These are phyloP conservation scores for Vanessa atalanta DNA, from an alignment of 1,140 invertebrate genomes.

Conservation along the genomic window DNA sequence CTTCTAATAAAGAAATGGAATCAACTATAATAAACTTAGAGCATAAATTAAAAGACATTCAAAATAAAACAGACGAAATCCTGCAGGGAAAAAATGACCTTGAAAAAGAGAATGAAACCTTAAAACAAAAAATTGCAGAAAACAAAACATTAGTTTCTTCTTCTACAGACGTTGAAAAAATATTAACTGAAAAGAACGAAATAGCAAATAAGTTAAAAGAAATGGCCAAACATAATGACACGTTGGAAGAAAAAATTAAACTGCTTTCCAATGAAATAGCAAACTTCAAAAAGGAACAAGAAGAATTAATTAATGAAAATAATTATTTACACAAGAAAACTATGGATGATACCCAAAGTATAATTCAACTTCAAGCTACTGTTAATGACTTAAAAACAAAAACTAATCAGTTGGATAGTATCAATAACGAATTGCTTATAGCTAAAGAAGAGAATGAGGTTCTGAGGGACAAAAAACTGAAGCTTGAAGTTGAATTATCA, in stretches of 20 bases:
- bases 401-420: conserved; percentile 42
- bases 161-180: conserved; percentile 41
- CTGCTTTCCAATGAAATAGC: conserved; percentile 44
- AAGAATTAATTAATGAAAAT: conserved; percentile 47
- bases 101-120: conserved; percentile 50
- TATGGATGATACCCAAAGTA: conserved; percentile 28
- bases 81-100: conserved; percentile 56
- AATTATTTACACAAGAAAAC: conserved; percentile 16
- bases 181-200: conserved; percentile 40
- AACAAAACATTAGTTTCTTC: conserved; percentile 40
- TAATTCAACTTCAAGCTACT: conserved; percentile 43
- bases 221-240: conserved; percentile 49
- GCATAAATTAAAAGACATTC: conserved; percentile 56
- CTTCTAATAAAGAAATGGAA: conserved; percentile 54
- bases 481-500: conserved; percentile 60
- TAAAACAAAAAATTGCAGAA: conserved; percentile 54
- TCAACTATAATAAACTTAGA: conserved; percentile 51
- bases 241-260: conserved; percentile 44
- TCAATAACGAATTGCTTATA: conserved; percentile 41
- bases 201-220: conserved; percentile 41
- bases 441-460: conserved; percentile 58
- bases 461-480: conserved; percentile 47
- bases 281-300: conserved; percentile 42
- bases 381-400: conserved; percentile 53
- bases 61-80: conserved; percentile 53